Base-by-base conservation (phyloP, 2,888 invertebrate species). In the Drosophila kokeensis region DNA sequence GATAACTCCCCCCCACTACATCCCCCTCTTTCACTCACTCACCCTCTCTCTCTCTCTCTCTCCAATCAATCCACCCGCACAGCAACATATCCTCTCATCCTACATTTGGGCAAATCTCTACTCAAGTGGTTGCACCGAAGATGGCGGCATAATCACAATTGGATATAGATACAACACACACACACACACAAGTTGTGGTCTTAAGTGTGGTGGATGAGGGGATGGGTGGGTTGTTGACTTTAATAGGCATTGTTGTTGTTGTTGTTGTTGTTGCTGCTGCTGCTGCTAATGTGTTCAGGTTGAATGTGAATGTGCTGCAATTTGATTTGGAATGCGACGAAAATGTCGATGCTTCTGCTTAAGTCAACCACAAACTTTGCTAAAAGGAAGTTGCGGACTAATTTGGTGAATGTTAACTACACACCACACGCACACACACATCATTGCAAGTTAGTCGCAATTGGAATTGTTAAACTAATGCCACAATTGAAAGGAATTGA, bases 41-140 rank as follows among this genome's bases (percentile, higher is more conserved):
- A 11, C 42, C 1, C 61, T 36, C 24, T 42, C 11, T 3, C 21
- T n/a, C 32, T 36, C 55, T 54, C 49, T 50, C 53, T 48, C 55
- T 24, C 18, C 8, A 8, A 49, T 18, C 5, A 27, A 49, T 15
- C 32, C 32, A 27, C 24, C 49, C 61, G 61, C 71, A 81, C 65
- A 66, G 30, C 59, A 49, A 68, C 70, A 15, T 15, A 45, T 45
- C 45, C 45, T 15, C 21, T 21, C 45, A 65, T 81, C 74, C 75
- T 87, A 70, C n/a, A 36, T 27, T 82, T 84, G 76, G 66, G 69
- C 69, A 82, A 76, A 79, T 79, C 76, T 70, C 78, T 73, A 69
- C 82, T 75, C 84, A 78, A 83, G 71, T 69, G 73, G 53, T 59
- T 60, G 58, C 53, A 32, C 42, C 49, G 53, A 65, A 50, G 66